Base-by-base conservation (phyloP, 2,113 vertebrate species). In the Heloderma charlesbogerti region DNA sequence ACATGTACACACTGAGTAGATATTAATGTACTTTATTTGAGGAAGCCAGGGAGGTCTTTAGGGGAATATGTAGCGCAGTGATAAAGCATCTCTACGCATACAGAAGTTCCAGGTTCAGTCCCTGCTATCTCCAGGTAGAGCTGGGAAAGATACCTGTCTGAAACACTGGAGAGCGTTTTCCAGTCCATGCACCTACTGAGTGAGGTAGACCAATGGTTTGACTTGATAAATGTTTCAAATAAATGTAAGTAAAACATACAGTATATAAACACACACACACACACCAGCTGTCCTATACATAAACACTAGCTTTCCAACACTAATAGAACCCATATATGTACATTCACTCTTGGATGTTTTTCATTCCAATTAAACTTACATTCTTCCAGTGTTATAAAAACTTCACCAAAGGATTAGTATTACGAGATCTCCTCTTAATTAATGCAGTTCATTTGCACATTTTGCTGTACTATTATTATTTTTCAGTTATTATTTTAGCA, bases 401-500 rank as follows among this genome's bases (percentile, higher is more conserved):
- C 9, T 6, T 31, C 9, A 22, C 34, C 16, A 25, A 57, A 37
- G 16, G 27, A 51, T 82, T 82, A n/a, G 34, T 10, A 2, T 54
- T 83, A 63, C 80, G n/a, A 4, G 34, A 57, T 60, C n/a, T 37
- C 54, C 37, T 20, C 31, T 83, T 83, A 63, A 83, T 83, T 54
- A 81, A 54, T 54, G 34, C 80, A 83, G 54, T 60, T 87, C 60
- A 60, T 87, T 77, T 87, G 29, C 69, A 86, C 12, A 37, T 71
- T 86, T 86, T 22, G 51, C 43, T 71, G 13, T 51, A n/a, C 57
- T 67, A 31, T 25, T 9, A 84, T 66, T 66, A 43, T 7, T 71
- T 48, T 71, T 86, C 85, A 75, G 16, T 87, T 87, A 57, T 54
- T 37, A 75, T 72, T 29, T 54, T 74, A 87, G 85, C 85, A 75